Evolutionary conservation across 2,888 invertebrate genomes (phyloP).

Genomic region (Cordylochernes scorpioides): DNA sequence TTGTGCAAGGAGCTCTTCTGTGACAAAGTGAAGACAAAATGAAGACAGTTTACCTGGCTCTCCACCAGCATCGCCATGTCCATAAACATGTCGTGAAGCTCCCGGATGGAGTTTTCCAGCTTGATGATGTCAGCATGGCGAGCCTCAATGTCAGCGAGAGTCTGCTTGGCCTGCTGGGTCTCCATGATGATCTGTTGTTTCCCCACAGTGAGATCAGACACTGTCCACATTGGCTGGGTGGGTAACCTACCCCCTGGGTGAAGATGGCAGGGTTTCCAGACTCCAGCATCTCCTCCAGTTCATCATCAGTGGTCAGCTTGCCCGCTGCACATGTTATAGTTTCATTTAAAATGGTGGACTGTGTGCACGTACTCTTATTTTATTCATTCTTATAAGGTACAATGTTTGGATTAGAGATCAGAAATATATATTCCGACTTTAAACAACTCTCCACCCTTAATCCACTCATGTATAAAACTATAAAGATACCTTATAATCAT

Average conservation of each 20-base stretch:
- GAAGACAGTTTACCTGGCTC: slow-evolving; percentile 7
- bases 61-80: slow-evolving; percentile 53
- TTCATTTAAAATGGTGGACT: too few relatives aligned
- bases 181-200: slow-evolving; percentile 65
- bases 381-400: too few relatives aligned
- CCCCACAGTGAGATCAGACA: neutral
- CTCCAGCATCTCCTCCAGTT: slow-evolving; percentile 92
- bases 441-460: too few relatives aligned
- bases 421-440: too few relatives aligned
- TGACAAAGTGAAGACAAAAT: too few relatives aligned
- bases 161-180: slow-evolving; percentile 98
- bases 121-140: slow-evolving; percentile 99
- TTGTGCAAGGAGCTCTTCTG: too few relatives aligned
- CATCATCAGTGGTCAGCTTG: slow-evolving; percentile 83
- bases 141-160: slow-evolving; percentile 95
- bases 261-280: slow-evolving; percentile 93
- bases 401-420: too few relatives aligned
- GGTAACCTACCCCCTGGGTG: slow-evolving; percentile 62
- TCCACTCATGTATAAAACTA: too few relatives aligned
- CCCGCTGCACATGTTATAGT: slow-evolving; percentile 38
- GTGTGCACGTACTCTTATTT: too few relatives aligned
- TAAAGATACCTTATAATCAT: too few relatives aligned
- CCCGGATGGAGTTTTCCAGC: slow-evolving; percentile 94
- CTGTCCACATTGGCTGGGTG: neutral
- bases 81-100: slow-evolving; percentile 99